Conservation (phyloP, 2,113 vertebrate species). For the Vicugna pacos region DNA sequence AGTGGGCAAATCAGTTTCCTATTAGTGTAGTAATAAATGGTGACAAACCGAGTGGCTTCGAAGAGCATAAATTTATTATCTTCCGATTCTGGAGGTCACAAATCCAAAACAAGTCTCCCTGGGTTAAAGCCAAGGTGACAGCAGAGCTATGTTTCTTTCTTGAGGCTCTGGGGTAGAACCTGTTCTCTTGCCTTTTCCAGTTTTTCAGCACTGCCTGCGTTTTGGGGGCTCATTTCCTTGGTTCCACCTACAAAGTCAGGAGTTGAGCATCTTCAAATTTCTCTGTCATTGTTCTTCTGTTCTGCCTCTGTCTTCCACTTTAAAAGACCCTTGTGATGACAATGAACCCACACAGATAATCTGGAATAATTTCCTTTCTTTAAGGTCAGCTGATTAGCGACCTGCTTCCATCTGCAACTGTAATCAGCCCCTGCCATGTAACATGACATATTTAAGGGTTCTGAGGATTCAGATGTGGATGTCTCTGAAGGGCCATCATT, state of each 20-base stretch:
- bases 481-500: neutral
- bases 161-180: neutral
- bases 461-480: rapidly evolving
- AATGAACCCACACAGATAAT: neutral
- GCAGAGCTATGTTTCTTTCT: neutral
- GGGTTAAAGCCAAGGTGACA: neutral
- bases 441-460: neutral
- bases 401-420: neutral
- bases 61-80: neutral
- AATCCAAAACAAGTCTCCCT: neutral
- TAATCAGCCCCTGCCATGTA: rapidly evolving
- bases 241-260: neutral
- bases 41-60: neutral
- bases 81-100: neutral
- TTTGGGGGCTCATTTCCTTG: neutral
- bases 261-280: neutral
- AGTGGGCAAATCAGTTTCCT: neutral
- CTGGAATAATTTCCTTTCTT: neutral
- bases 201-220: neutral
- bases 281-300: neutral
- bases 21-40: neutral
- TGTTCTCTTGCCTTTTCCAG: neutral
- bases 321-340: neutral
- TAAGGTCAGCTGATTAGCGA: neutral
- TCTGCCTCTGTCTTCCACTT: neutral